Percentiles rank a stretch among this genome's conserved stretches.
phyloP scores from a whole-genome alignment of 1,140 invertebrate species.

The Gerris buenoi region DNA sequence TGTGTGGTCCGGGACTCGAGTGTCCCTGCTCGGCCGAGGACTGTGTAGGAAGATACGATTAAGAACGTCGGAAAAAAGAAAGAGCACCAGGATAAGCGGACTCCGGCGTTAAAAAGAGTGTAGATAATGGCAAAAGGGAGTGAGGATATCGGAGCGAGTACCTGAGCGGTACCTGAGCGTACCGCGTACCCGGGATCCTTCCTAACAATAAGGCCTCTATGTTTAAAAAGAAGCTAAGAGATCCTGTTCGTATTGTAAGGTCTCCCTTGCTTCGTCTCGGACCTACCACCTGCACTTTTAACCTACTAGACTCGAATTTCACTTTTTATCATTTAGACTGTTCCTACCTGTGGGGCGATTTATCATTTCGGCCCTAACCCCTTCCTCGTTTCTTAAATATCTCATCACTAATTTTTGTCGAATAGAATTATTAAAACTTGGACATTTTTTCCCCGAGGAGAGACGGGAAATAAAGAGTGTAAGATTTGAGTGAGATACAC shows the following conservation, averaged over 20 bases:
- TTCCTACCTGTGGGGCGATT: neutral
- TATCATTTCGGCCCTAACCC: neutral
- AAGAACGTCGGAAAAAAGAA: neutral
- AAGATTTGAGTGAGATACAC: neutral
- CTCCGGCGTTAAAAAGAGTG: neutral
- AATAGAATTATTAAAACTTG: neutral
- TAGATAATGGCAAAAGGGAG: neutral
- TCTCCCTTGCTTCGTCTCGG: neutral
- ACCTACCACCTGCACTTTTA: neutral
- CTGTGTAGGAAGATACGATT: neutral
- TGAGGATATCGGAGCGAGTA: neutral
- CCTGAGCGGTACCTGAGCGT: too few species aligned
- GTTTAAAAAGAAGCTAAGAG: neutral
- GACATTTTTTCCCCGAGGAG: neutral
- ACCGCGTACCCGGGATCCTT: neutral
- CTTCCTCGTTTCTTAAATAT: neutral
- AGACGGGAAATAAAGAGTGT: neutral
- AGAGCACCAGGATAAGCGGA: too few species aligned
- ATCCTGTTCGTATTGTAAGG: neutral
- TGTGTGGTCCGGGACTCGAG: neutral
- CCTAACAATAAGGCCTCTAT: neutral
- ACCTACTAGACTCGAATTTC: neutral
- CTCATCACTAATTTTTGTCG: neutral
- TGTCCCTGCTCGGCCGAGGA: neutral
- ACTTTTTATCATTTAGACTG: neutral